Evolutionary conservation across 2,797 vertebrate species (phyloP), one percentile per base, ranked within the genome.

Genomic region (Triplophysa yarkandensis): DNA sequence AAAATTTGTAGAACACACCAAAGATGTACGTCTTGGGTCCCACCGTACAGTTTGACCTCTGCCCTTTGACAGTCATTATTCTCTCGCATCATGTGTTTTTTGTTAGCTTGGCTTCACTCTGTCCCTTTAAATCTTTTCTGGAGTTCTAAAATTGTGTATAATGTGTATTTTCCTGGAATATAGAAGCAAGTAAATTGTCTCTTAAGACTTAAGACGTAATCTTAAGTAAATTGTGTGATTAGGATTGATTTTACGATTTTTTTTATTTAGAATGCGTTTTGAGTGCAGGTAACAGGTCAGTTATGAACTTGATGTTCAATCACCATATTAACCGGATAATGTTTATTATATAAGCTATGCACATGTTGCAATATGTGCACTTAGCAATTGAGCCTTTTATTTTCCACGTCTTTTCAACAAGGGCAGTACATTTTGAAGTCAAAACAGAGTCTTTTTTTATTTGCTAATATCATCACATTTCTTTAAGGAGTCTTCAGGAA

Each of bases 41-140:
- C 74, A 81, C 80, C 81, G 87, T 84, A 83, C 63, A 79, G 61
- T 71, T 70, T 79, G 71, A 83, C 74, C 78, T 81, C 67, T 67
- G 71, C 71, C 80, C 74, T 83, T 52, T 69, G 30, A 14, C 66
- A 74, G 75, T 75, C 74, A 77, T 74, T 60, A 55, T 46, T 68
- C 48, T 67, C 77, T 48, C 71, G 21, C 71, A 74, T 78, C 52
- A 76, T 75, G 27, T 82, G 76, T 81, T 84, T 84, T 77, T 64
- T 62, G 36, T 77, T 72, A 55, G 41, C 50, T 6, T n/a, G 36
- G 19, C 19, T 43, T 68, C 16, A 71, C 17, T 73, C 23, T 54
- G 48, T 76, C 39, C 10, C 54, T 66, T 81, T 25, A 82, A 68
- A 16, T n/a, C 4, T 60, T 50, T 46, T 39, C 14, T 25, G 39